phyloP scores from a whole-genome alignment of 2,797 vertebrate genomes.

The Galaxias olidus region DNA sequence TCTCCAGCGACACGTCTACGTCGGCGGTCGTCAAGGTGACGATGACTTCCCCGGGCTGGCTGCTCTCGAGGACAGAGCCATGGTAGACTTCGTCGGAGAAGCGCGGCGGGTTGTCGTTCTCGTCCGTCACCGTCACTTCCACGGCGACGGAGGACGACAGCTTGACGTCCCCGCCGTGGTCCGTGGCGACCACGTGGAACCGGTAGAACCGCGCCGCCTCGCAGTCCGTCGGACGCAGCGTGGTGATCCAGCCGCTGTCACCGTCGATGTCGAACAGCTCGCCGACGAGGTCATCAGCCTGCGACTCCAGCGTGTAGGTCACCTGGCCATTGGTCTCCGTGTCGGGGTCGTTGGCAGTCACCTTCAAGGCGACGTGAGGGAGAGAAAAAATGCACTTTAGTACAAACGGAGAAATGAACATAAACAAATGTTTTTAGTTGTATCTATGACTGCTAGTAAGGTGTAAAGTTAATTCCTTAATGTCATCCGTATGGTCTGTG shows the following conservation, averaged over 20 bases:
- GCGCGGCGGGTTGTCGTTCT: slow-evolving; percentile 91
- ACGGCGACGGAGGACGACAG: slow-evolving; percentile 90
- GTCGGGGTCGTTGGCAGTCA: slow-evolving; percentile 94
- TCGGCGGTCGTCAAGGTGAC: slow-evolving; percentile 85
- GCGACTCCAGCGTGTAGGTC: slow-evolving; percentile 84
- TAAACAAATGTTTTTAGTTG: neutral
- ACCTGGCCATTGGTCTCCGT: slow-evolving; percentile 88
- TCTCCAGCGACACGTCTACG: slow-evolving; percentile 85
- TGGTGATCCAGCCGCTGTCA: slow-evolving; percentile 92
- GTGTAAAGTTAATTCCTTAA: no score
- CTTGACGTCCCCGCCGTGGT: slow-evolving; percentile 85
- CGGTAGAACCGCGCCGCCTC: slow-evolving; percentile 80
- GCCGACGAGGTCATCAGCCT: slow-evolving; percentile 64
- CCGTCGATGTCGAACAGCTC: slow-evolving; percentile 87
- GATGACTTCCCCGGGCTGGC: slow-evolving; percentile 81
- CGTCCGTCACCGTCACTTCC: slow-evolving; percentile 90
- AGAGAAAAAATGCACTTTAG: slow-evolving; percentile 53
- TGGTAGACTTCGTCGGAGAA: slow-evolving; percentile 86
- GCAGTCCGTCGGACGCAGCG: slow-evolving; percentile 82
- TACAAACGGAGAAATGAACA: neutral
- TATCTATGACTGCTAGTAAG: no score
- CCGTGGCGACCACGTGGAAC: slow-evolving; percentile 88
- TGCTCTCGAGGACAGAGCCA: slow-evolving; percentile 87
- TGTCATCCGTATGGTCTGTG: no score
- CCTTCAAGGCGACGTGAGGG: slow-evolving; percentile 81